Conservation (phyloP, 2,888 invertebrate genomes). For the Protodeltote pygarga region DNA sequence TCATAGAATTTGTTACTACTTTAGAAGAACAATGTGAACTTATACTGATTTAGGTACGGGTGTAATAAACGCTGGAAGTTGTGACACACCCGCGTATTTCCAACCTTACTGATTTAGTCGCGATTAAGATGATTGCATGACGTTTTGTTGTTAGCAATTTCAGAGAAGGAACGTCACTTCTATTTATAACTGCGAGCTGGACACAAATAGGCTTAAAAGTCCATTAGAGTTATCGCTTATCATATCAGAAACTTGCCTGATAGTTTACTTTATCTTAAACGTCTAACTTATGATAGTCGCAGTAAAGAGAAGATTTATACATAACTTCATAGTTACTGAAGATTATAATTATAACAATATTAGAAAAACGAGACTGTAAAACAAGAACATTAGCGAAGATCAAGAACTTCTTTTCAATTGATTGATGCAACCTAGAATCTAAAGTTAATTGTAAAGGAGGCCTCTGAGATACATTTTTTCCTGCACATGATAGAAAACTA, state of each 20-base stretch:
- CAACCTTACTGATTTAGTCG: constrained; percentile 42
- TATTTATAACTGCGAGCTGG: constrained; percentile 43
- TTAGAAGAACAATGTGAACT: constrained; percentile 22
- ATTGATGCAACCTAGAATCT: too few species aligned
- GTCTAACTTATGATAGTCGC: too few species aligned
- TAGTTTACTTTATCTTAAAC: too few species aligned
- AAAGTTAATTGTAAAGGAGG: too few species aligned
- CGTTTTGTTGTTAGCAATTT: constrained; percentile 39
- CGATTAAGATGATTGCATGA: constrained; percentile 42
- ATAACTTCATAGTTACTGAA: too few species aligned
- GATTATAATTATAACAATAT: too few species aligned
- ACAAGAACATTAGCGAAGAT: too few species aligned
- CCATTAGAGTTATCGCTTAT: not conserved
- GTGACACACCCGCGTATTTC: not conserved
- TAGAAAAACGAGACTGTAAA: too few species aligned
- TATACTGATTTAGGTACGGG: constrained; percentile 6
- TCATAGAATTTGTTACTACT: constrained; percentile 8
- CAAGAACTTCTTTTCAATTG: too few species aligned
- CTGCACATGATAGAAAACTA: too few species aligned
- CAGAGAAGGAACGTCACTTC: constrained; percentile 44
- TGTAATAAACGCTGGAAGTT: constrained; percentile 1
- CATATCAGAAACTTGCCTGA: not conserved
- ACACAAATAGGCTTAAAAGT: not conserved
- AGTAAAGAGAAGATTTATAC: too few species aligned
- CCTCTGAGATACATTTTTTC: too few species aligned